These are phyloP conservation scores for Dicyrtoma fusca DNA, from an alignment of 2,888 invertebrate genomes.

Conservation along the genomic window DNA sequence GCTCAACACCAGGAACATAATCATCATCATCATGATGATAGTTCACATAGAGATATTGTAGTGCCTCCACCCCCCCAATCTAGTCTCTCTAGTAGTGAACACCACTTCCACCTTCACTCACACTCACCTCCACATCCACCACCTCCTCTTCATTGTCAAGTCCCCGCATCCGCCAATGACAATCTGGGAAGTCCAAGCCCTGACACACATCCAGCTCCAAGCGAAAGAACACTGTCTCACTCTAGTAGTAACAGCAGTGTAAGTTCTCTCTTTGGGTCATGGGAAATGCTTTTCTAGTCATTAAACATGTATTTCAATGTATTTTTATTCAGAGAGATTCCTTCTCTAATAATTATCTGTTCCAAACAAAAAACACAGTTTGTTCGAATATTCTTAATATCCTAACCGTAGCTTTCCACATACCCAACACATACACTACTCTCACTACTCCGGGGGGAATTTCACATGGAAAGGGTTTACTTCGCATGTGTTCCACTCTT, in stretches of 20 bases:
- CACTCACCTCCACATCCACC: constrained; percentile 2
- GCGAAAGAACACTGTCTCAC: constrained; percentile 3
- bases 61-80: neutral
- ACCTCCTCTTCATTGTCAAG: constrained; percentile 16
- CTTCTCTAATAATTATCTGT: no score
- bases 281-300: constrained; percentile 25
- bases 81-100: neutral
- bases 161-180: constrained; percentile 16
- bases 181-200: constrained; percentile 24
- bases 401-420: no score
- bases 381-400: no score
- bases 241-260: constrained; percentile 28
- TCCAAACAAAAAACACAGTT: no score
- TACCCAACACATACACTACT: no score
- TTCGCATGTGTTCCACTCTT: no score
- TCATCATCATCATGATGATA: neutral
- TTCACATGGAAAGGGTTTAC: no score
- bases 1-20: neutral
- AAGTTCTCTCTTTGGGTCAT: constrained; percentile 23
- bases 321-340: neutral
- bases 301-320: neutral
- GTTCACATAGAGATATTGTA: neutral
- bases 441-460: no score
- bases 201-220: constrained; percentile 6
- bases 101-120: neutral